Base-by-base conservation (phyloP, 2,888 invertebrate genomes). In the Pammene fasciana region DNA sequence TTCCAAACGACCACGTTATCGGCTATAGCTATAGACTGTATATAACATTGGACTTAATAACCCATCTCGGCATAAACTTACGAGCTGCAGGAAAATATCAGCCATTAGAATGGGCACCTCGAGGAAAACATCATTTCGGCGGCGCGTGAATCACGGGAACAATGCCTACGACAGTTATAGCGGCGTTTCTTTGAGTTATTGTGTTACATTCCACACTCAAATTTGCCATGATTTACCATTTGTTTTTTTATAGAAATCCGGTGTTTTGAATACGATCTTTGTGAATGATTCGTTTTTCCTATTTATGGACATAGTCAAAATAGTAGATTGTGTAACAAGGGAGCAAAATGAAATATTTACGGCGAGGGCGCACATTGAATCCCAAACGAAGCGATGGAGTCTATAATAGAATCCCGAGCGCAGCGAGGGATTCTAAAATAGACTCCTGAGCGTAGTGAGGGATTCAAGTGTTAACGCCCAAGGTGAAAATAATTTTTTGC, bases 121-220 rank as follows among this genome's bases (percentile, higher is more conserved):
- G 74, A 78, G 82, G 83, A 84, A 85, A 86, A 86, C 84, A 86
- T 81, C 81, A 82, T 86, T 86, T 85, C 85, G 85, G 81, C 75
- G 79, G 83, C 83, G 85, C 88, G 87, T 90, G 88, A 89, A 89
- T 90, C 89, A 89, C 86, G 82, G 77, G 85, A 85, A 87, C 87
- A 87, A 86, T 90, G 89, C 86, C 85, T 84, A 87, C 81, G 90
- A 89, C 89, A 90, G 85, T 89, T 89, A 90, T 89, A 86, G 89
- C 85, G 78, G 83, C 83, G 82, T 84, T 84, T 84, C 82, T 80
- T 79, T 88, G 87, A 90, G 85, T 89, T 90, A 90, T 89, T 86
- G 86, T 86, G 85, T 65, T 65, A 41, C 70, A 60, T 85, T 84
- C 83, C 86, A 85, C 84, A 82, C 87, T 84, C 85, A 86, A 88